Conservation (phyloP, 2,113 vertebrate genomes). For the Eubucco bourcierii region DNA sequence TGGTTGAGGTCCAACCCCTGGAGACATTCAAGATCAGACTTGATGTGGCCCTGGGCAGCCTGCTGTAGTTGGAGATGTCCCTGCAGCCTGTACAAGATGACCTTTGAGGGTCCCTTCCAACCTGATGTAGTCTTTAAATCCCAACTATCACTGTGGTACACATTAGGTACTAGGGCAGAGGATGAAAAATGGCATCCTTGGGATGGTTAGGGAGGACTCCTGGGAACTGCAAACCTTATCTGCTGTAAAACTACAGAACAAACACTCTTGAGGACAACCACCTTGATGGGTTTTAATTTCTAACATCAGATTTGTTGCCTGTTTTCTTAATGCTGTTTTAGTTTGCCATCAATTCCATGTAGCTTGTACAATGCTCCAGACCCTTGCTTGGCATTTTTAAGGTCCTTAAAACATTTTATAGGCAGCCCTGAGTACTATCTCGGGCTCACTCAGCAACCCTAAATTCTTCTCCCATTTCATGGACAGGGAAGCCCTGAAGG, state of each 20-base stretch:
- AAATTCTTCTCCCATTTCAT: fast-evolving
- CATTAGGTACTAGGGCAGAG: no score
- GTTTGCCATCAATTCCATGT: background rate
- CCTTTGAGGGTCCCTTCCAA: no score
- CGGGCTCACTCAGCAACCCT: background rate
- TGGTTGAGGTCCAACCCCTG: no score
- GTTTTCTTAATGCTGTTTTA: no score
- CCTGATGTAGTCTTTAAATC: no score
- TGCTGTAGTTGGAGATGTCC: no score
- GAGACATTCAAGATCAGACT: no score
- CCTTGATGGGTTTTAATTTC: background rate
- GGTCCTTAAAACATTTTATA: fast-evolving
- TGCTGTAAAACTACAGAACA: background rate
- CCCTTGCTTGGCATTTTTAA: background rate
- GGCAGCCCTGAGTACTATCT: fast-evolving
- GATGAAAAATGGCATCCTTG: background rate
- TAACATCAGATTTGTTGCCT: background rate
- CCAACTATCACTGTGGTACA: no score
- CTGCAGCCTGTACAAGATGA: no score
- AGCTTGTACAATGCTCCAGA: background rate
- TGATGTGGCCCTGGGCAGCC: no score
- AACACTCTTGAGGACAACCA: background rate
- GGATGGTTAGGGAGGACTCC: background rate
- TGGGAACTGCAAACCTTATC: background rate
- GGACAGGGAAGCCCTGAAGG: background rate